phyloP scores from a whole-genome alignment of 2,797 vertebrate genomes.

The Phataginus tetradactyla region DNA sequence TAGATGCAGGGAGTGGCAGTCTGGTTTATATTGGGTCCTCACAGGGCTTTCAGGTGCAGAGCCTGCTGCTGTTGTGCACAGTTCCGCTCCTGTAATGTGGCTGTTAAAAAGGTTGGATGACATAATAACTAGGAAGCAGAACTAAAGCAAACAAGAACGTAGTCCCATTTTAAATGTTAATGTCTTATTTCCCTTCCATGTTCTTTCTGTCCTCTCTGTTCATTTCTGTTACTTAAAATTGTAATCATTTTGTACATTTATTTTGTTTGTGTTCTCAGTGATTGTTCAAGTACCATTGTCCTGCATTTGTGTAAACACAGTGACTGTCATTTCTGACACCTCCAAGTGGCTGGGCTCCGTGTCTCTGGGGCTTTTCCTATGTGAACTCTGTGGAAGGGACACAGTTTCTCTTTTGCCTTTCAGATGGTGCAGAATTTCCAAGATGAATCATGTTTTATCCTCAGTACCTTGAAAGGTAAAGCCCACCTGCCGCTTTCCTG shows the following conservation, averaged over 20 bases:
- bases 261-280: neutral
- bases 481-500: fast-evolving
- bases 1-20: fast-evolving
- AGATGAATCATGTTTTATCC: conserved; percentile 95
- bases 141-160: neutral
- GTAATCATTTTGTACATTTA: neutral
- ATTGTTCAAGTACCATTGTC: too few relatives aligned
- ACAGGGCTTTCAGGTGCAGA: neutral
- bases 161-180: neutral
- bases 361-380: neutral
- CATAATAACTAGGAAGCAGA: neutral
- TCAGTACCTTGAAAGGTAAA: conserved; percentile 94
- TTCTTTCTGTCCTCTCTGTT: neutral
- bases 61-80: neutral
- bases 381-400: neutral
- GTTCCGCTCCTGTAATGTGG: neutral
- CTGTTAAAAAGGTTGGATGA: neutral
- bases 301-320: fast-evolving
- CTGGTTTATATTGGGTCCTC: neutral
- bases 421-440: conserved; percentile 97
- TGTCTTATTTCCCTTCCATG: neutral
- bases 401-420: conserved; percentile 70
- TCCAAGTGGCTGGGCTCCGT: fast-evolving
- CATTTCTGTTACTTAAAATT: neutral
- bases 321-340: neutral